Evolutionary conservation across 2,797 vertebrate genomes (phyloP), one percentile per base, ranked within the genome.

Genomic region (Gastrophryne carolinensis): DNA sequence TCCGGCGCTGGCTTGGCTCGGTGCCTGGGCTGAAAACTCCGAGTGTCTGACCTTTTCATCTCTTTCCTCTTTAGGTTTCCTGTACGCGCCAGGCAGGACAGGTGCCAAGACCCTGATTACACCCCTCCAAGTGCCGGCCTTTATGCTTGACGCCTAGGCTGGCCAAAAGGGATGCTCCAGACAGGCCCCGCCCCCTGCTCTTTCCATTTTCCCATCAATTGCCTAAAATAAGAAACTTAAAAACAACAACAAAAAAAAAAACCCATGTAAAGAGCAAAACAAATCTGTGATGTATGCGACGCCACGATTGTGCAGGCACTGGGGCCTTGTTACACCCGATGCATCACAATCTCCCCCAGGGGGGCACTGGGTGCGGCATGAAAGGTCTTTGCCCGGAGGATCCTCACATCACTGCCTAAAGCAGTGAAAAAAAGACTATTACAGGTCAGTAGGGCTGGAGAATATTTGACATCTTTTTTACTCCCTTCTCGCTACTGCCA

Each of bases 31-130:
- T 58, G 61, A 78, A 58, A 78, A 65, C 74, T 64, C 75, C 63
- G 35, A 37, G 75, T 72, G 75, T 78, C 50, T 78, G 75, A 78
- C 75, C 75, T 78, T 78, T 78, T 78, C 75, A 71, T 78, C 75
- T 78, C 67, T 78, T 78, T 78, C 75, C 75, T 78, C 75, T 78
- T 78, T 78, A 78, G 75, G 75, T 78, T 78, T 78, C 75, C 67
- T 78, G 75, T 78, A 72, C 60, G 66, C 67, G 27, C 68, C 65
- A 23, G 52, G 75, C 52, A 54, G 67, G 75, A 72, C 67, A 78
- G 75, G 75, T 78, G 75, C 75, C 75, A 72, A 72, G 67, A 71
- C 67, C 62, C 68, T 52, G n/a, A 23, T 30, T 29, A 34, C 39
- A 34, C 44, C 41, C 74, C 58, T 57, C 39, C 30, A 12, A 70